A percentile compares a stretch with the other conserved stretches of the same genome.
phyloP scores from a whole-genome alignment of 2,113 vertebrate species.

The Pelusios castaneus region DNA sequence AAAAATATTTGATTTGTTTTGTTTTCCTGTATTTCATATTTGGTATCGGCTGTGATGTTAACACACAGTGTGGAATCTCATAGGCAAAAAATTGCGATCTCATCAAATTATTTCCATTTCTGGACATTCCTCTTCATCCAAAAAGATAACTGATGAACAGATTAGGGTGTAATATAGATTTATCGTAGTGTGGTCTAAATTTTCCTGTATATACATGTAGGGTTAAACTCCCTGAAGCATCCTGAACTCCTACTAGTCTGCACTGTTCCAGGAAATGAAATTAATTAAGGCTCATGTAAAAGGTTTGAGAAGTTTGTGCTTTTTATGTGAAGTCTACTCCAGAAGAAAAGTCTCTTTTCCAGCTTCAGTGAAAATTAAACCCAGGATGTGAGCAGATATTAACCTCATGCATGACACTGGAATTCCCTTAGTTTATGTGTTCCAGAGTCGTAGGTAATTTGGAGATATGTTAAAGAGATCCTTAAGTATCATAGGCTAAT shows the following conservation, averaged over 20 bases:
- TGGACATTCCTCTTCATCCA: background rate
- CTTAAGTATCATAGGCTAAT: background rate
- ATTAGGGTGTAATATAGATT: background rate
- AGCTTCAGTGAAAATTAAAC: background rate
- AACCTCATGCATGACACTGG: background rate
- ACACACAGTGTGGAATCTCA: slow-evolving; percentile 20
- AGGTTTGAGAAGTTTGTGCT: background rate
- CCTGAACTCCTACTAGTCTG: background rate
- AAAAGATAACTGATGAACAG: slow-evolving; percentile 3
- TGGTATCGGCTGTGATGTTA: background rate
- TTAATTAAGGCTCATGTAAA: background rate
- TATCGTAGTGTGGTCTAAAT: background rate
- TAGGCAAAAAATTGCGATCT: background rate
- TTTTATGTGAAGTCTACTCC: background rate
- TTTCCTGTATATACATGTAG: background rate
- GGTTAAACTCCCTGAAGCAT: background rate
- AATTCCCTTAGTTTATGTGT: background rate
- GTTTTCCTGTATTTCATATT: slow-evolving; percentile 10
- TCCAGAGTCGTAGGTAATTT: background rate
- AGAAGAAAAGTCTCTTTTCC: background rate
- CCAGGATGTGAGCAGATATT: background rate
- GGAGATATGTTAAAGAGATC: background rate
- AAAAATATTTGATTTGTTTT: too few species aligned
- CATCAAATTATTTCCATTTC: background rate
- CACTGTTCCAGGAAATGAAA: background rate